Conservation (phyloP, 2,797 vertebrate species). For the Orientallactaga sibirica region DNA sequence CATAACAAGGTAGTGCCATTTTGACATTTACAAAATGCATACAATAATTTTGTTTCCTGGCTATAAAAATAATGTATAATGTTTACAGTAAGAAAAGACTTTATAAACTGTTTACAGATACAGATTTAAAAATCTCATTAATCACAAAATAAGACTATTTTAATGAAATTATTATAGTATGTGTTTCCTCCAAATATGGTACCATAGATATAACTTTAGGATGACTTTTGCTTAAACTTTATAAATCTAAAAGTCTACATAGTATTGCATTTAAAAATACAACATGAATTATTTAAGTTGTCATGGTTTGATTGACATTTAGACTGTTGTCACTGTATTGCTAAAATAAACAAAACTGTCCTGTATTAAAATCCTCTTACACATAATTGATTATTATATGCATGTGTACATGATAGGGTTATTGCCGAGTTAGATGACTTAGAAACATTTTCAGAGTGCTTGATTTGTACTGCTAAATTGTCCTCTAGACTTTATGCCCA, state of each 20-base stretch:
- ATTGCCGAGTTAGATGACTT: neutral
- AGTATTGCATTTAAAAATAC: constrained; percentile 9
- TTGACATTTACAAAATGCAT: neutral
- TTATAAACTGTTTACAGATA: neutral
- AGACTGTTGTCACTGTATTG: neutral
- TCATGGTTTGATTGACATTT: neutral
- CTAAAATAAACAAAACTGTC: neutral
- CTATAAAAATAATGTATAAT: neutral
- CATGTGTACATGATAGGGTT: neutral
- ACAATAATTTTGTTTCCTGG: neutral
- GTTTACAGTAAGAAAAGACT: neutral
- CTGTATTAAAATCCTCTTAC: neutral
- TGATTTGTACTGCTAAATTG: neutral
- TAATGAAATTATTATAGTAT: neutral
- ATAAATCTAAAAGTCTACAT: neutral
- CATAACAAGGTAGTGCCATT: no score
- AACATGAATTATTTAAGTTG: neutral
- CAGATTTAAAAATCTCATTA: constrained; percentile 29
- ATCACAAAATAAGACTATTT: neutral
- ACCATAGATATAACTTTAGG: neutral
- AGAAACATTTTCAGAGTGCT: neutral
- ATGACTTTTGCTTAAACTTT: constrained; percentile 2
- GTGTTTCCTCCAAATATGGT: neutral
- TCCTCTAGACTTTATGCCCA: neutral
- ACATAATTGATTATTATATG: neutral